Base-by-base conservation (phyloP, 2,888 invertebrate species). In the Andrena minutula region DNA sequence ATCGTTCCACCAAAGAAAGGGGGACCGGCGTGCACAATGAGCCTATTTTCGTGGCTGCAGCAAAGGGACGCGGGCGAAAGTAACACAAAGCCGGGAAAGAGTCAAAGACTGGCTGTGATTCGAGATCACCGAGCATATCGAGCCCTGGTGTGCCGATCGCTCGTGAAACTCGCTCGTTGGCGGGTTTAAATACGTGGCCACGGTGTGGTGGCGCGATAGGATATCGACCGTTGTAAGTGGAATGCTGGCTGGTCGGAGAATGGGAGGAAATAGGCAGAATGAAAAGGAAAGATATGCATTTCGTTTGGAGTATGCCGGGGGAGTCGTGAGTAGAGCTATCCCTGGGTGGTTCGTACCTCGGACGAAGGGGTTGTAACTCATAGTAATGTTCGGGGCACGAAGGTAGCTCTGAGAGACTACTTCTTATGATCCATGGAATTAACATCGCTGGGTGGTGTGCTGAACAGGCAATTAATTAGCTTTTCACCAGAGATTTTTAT, bases 31-130 rank as follows among this genome's bases (percentile, higher is more conserved):
- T 32, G 60, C 28, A 23, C 49, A 61, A 30, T 61, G 16, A 56
- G 26, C 64, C 47, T 76, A 56, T 65, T 70, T 76, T 71, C 64
- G 49, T 41, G 76, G 64, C 41, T 23, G 12, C 28, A 30, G 58
- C 32, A 63, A 63, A 69, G n/a, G 32, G 20, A 41, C 28, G 2
- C 51, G 68, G 49, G 32, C 53, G 20, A 75, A 35, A 7, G 12
- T 60, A 60, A 58, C 60, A 68, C 66, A 53, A 68, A 68, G 66
- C 23, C 8, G 61, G 10, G 51, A 51, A 65, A 56, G 64, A 64
- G 56, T 73, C 35, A 64, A 65, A 73, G 64, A 41, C 16, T 20
- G 49, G 8, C 53, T 16, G 20, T 16, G 35, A n/a, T 56, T 56
- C 28, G 20, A 68, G 68, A 68, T 53, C 68, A 4, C 56, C 56